phyloP scores from a whole-genome alignment of 2,113 vertebrate species.

The human region GRCh38 chr18:49250501-49251000 shows the following conservation, averaged over 20 bases:
- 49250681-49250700: not conserved
- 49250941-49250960: not conserved
- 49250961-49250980: not conserved
- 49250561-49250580: not conserved
- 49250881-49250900: not conserved
- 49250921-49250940: not conserved
- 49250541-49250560: not conserved
- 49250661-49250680: not conserved
- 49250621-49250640: not conserved
- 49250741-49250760: not conserved
- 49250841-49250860: not conserved
- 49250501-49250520: not conserved
- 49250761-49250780: not conserved
- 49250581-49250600: not conserved
- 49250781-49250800: not conserved
- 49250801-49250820: not conserved
- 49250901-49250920: not conserved
- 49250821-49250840: not conserved
- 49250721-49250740: not conserved
- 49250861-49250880: accelerated
- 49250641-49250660: not conserved
- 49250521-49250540: not conserved
- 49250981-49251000: not conserved
- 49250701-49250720: not conserved
- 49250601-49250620: not conserved